phyloP scores from a whole-genome alignment of 2,888 invertebrate species.

The Neoascia interrupta region DNA sequence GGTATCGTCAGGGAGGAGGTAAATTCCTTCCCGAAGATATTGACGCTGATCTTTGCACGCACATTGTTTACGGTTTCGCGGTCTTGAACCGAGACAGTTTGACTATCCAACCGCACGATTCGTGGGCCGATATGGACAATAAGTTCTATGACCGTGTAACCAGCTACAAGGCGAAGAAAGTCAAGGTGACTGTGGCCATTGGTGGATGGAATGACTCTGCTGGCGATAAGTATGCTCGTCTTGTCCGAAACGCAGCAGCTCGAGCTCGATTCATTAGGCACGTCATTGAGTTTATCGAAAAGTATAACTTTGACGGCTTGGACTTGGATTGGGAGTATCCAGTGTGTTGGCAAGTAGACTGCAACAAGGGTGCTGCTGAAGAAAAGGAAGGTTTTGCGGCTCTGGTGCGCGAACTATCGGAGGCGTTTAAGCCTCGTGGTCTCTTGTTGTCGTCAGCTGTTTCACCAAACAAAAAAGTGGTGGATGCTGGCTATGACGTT shows the following conservation, averaged over 20 bases:
- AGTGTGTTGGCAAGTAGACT: conserved; percentile 94
- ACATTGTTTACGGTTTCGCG: conserved; percentile 95
- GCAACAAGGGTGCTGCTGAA: conserved; percentile 88
- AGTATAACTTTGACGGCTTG: conserved; percentile 92
- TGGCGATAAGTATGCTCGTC: conserved; percentile 91
- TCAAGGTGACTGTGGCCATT: conserved; percentile 91
- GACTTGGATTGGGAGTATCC: conserved; percentile 98
- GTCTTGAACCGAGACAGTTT: conserved; percentile 88
- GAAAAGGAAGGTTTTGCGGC: conserved; percentile 90
- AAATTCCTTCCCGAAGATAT: conserved; percentile 91
- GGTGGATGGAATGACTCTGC: conserved; percentile 98
- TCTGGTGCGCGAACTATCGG: conserved; percentile 87
- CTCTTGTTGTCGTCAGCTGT: conserved; percentile 90
- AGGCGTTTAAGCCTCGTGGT: conserved; percentile 86
- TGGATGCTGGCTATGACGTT: conserved; percentile 92
- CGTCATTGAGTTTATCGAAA: conserved; percentile 88
- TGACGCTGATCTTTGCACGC: conserved; percentile 92
- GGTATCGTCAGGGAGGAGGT: conserved; percentile 92
- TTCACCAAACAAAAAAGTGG: conserved; percentile 90
- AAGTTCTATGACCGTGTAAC: conserved; percentile 94
- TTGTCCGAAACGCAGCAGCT: conserved; percentile 87
- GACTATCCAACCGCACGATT: conserved; percentile 91
- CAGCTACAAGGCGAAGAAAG: conserved; percentile 85
- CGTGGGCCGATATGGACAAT: conserved; percentile 94
- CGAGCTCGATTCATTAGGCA: conserved; percentile 87